Evolutionary conservation across 1,140 invertebrate species (phyloP), one percentile per base, ranked within the genome.

Genomic region (Tetragonula clypearis): DNA sequence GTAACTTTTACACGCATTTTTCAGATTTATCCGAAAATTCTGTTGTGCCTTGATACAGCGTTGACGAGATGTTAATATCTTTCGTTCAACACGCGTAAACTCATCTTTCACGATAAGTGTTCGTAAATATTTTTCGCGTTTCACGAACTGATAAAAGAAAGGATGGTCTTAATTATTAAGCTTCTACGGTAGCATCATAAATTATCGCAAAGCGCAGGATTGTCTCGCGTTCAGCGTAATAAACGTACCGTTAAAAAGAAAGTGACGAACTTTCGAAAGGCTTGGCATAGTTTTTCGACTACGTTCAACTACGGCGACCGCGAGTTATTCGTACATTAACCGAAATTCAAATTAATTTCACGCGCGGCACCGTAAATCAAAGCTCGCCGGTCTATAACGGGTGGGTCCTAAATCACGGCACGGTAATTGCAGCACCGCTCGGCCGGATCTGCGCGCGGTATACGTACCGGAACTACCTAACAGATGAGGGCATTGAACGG

Each of bases 311-410:
- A 15, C 55, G 69, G 12, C 53, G 30, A 35, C 26, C 58, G 23
- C 58, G 87, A 91, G 88, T 93, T 91, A 90, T 92, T 92, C 90
- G 90, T 91, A 90, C 84, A 91, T 93, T 92, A 35, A 91, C 91
- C 85, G 90, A 87, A 87, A 91, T 93, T 91, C 83, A 90, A 92
- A 93, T 93, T 93, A 93, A 93, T 93, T 92, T 92, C 92, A 87
- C 88, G 82, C 86, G 85, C 17, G 82, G 81, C 79, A 19, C 72
- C 87, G 86, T 93, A 93, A 93, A 93, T 93, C 92, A 93, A 90
- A 88, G 84, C 81, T 87, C 87, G 82, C 71, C 84, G 86, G 87
- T 91, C 90, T 92, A 92, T 92, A 93, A 91, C 91, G 92, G 90
- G 87, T 90, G 91, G 82, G 85, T 90, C 86, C 92, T 93, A 93